These are phyloP conservation scores for Drepana falcataria DNA, from an alignment of 2,888 invertebrate species.

Conservation along the genomic window DNA sequence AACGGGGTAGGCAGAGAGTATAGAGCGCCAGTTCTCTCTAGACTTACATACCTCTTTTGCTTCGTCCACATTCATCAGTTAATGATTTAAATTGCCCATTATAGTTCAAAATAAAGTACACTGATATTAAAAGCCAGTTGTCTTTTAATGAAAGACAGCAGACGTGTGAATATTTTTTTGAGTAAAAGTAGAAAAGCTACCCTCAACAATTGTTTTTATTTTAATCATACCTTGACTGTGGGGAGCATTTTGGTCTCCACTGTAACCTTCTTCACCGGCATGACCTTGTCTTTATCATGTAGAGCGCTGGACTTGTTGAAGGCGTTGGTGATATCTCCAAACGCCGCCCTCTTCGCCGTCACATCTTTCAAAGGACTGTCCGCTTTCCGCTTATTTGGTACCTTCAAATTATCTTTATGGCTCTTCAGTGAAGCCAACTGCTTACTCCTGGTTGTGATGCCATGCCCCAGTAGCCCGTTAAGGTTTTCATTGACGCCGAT, in stretches of 20 bases:
- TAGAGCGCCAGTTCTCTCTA: too few relatives aligned
- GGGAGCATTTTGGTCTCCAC: slow-evolving; percentile 72
- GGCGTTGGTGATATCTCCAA: slow-evolving; percentile 92
- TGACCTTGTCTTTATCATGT: slow-evolving; percentile 58
- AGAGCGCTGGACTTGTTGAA: slow-evolving; percentile 59
- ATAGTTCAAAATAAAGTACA: too few relatives aligned
- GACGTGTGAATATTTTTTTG: slow-evolving; percentile 2
- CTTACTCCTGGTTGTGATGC: slow-evolving; percentile 81
- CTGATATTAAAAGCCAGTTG: too few relatives aligned
- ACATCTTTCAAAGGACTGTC: slow-evolving; percentile 87
- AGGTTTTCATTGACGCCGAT: slow-evolving; percentile 68
- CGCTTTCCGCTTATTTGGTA: slow-evolving; percentile 87
- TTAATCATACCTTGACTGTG: slow-evolving; percentile 52
- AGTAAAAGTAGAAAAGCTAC: slow-evolving; percentile 19
- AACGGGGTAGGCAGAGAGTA: too few relatives aligned
- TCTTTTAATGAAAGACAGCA: too few relatives aligned
- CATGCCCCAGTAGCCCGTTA: slow-evolving; percentile 65
- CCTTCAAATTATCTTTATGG: slow-evolving; percentile 65
- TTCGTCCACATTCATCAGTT: too few relatives aligned
- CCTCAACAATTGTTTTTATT: slow-evolving; percentile 24
- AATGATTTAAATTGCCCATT: too few relatives aligned
- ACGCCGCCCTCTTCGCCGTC: slow-evolving; percentile 87
- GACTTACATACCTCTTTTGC: too few relatives aligned
- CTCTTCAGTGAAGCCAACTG: slow-evolving; percentile 71
- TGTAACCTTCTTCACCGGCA: slow-evolving; percentile 70